Conservation (phyloP, 2,113 vertebrate genomes). For the Cyprinodon brontotheroides region DNA sequence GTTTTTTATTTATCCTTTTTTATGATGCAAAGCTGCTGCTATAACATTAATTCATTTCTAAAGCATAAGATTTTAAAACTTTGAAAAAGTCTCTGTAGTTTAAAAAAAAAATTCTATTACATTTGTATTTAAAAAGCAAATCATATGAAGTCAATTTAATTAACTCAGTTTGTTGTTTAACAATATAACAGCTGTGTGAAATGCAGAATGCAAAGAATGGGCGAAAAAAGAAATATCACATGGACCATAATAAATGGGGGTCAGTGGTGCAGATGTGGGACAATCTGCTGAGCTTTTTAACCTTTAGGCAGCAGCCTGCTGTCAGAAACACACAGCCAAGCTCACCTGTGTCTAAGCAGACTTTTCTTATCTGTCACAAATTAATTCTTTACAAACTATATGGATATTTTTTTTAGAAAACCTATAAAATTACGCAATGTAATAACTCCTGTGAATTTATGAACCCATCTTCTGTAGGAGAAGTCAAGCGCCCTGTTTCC, state of each 20-base stretch:
- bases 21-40: not conserved
- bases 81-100: not conserved
- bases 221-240: not conserved
- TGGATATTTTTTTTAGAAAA: not conserved
- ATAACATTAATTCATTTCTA: not conserved
- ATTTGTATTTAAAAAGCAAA: not conserved
- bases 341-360: not conserved
- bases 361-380: not conserved
- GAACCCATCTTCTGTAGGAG: too few relatives aligned
- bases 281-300: not conserved
- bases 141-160: not conserved
- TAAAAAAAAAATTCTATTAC: not conserved
- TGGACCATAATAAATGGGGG: too few relatives aligned
- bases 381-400: not conserved
- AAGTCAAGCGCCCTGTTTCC: too few relatives aligned
- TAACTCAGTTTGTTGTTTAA: not conserved
- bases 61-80: not conserved
- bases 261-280: not conserved
- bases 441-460: too few relatives aligned
- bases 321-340: slow-evolving; percentile 17
- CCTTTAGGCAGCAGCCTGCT: slow-evolving; percentile 37
- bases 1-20: not conserved
- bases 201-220: not conserved
- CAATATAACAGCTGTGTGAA: not conserved
- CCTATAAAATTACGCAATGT: not conserved